phyloP scores from a whole-genome alignment of 2,797 vertebrate genomes.

The Sebastes minor region DNA sequence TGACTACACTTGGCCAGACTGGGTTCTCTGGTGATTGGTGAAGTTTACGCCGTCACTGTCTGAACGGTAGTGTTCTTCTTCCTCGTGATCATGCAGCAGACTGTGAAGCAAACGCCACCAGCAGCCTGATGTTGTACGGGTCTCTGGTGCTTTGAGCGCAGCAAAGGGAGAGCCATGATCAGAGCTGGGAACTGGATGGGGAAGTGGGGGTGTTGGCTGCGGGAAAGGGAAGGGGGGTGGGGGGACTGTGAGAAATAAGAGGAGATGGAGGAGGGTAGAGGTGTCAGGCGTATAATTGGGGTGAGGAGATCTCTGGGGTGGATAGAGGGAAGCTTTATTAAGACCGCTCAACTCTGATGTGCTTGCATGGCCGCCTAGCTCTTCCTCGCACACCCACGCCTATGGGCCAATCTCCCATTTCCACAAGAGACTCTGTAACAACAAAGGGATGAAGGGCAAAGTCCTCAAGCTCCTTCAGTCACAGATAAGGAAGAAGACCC shows the following conservation, averaged over 20 bases:
- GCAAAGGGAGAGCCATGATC: constrained; percentile 45
- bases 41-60: not conserved
- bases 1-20: not conserved
- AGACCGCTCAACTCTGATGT: constrained; percentile 73
- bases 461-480: constrained; percentile 59
- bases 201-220: not conserved
- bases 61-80: constrained; percentile 1
- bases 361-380: constrained; percentile 43
- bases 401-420: constrained; percentile 62
- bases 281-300: constrained; percentile 83
- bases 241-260: constrained; percentile 38
- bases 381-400: constrained; percentile 50
- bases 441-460: constrained; percentile 74
- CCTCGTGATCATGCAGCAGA: constrained; percentile 15
- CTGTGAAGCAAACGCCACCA: constrained; percentile 40
- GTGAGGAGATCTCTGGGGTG: constrained; percentile 79
- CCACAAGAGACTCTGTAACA: constrained; percentile 65
- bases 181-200: constrained; percentile 43
- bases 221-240: no score
- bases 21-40: not conserved
- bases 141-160: constrained; percentile 45
- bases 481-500: constrained; percentile 65
- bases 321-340: constrained; percentile 79
- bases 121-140: constrained; percentile 22
- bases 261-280: constrained; percentile 62